Conservation (phyloP, 1,140 invertebrate genomes). For the Lysiphlebus fabarum region DNA sequence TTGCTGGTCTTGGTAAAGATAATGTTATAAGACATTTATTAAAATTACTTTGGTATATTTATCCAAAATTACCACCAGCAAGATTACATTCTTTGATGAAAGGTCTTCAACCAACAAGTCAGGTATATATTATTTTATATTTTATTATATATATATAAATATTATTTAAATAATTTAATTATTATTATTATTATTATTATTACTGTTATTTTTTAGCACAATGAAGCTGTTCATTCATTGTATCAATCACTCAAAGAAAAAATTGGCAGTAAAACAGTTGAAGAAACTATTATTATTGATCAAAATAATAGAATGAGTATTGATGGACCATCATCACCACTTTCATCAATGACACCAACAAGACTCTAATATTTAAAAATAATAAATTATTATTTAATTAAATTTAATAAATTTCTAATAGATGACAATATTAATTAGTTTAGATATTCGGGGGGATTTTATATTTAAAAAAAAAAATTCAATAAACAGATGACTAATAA, state of each 20-base stretch:
- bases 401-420: too few species aligned
- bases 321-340: conserved; percentile 77
- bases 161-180: conserved; percentile 5
- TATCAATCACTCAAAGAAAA: conserved; percentile 77
- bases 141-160: conserved; percentile 13
- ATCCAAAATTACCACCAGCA: conserved; percentile 77
- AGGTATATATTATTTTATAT: conserved; percentile 46
- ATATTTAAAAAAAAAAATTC: too few species aligned
- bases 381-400: too few species aligned
- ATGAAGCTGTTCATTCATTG: conserved; percentile 78
- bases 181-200: conserved; percentile 14
- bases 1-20: conserved; percentile 81
- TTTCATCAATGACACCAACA: conserved; percentile 36
- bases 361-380: too few species aligned
- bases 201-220: too few species aligned
- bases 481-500: too few species aligned
- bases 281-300: conserved; percentile 61
- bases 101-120: conserved; percentile 76
- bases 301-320: conserved; percentile 61
- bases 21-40: conserved; percentile 92
- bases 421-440: too few species aligned
- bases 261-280: conserved; percentile 62
- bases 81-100: conserved; percentile 81
- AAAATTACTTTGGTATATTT: conserved; percentile 89
- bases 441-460: too few species aligned